A percentile compares a stretch with the other conserved stretches of the same genome.
phyloP scores from a whole-genome alignment of 2,113 vertebrate species.

The Galeopterus variegatus region DNA sequence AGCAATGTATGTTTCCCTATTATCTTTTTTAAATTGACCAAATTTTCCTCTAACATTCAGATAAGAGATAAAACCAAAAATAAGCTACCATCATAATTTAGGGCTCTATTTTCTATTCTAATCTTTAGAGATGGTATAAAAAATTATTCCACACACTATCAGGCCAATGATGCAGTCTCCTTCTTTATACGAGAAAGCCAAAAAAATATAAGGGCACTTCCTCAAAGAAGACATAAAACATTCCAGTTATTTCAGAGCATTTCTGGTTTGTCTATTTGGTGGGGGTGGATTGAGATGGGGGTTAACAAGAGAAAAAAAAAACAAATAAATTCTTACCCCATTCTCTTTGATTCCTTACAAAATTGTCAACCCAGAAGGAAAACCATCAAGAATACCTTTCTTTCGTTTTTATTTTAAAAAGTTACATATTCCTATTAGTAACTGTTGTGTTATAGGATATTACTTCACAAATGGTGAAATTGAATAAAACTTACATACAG shows the following conservation, averaged over 20 bases:
- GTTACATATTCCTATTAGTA: conserved; percentile 78
- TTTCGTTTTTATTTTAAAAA: conserved; percentile 71
- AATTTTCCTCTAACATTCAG: conserved; percentile 32
- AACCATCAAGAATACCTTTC: conserved; percentile 54
- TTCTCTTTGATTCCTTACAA: conserved; percentile 66
- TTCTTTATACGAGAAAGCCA: conserved; percentile 31
- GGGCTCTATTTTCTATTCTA: neutral
- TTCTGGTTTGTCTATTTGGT: conserved; percentile 4
- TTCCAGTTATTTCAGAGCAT: neutral
- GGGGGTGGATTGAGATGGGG: neutral
- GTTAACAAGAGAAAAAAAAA: conserved; percentile 63
- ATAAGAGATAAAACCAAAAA: neutral
- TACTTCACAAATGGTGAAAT: conserved; percentile 57
- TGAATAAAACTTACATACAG: conserved; percentile 65
- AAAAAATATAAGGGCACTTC: neutral
- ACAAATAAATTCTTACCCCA: conserved; percentile 50
- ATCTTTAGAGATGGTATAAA: conserved; percentile 41
- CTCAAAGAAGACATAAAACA: neutral
- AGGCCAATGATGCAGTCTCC: conserved; percentile 2
- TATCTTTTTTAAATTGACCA: neutral
- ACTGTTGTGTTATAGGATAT: conserved; percentile 50
- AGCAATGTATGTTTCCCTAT: conserved; percentile 5
- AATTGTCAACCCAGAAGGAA: conserved; percentile 63
- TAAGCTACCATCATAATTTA: neutral
- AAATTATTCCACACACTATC: neutral